phyloP scores from a whole-genome alignment of 37 sponge, comb jelly and placozoan genomes.

The Aphrocallistes beatrix region DNA sequence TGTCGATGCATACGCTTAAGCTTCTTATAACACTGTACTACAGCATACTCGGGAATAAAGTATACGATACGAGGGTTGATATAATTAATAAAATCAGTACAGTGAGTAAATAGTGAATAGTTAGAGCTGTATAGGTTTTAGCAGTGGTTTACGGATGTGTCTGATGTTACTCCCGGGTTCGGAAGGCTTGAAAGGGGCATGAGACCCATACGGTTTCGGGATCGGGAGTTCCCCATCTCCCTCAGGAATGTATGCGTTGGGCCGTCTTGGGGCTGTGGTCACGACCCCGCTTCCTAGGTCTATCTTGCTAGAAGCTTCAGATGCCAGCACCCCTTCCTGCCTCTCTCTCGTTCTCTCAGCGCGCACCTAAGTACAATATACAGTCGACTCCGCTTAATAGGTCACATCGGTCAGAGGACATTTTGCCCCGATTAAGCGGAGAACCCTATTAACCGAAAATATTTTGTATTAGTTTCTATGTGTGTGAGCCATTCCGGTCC shows the following conservation, averaged over 20 bases:
- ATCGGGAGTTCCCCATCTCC: constrained; percentile 73
- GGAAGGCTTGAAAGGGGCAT: constrained; percentile 94
- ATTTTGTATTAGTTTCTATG: too few species aligned
- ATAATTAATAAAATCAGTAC: too few species aligned
- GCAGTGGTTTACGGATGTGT: constrained; percentile 88
- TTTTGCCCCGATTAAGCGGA: too few species aligned
- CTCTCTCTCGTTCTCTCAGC: not conserved
- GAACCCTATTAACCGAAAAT: too few species aligned
- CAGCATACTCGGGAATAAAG: too few species aligned
- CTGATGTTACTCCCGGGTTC: constrained; percentile 80
- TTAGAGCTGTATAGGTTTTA: constrained; percentile 87
- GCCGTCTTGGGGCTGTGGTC: constrained; percentile 80
- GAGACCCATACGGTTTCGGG: constrained; percentile 88
- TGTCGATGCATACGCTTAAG: too few species aligned
- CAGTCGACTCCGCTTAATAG: too few species aligned
- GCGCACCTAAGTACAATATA: too few species aligned
- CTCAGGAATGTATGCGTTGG: constrained; percentile 91
- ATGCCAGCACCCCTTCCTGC: not conserved
- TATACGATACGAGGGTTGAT: too few species aligned
- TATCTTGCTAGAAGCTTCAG: not conserved
- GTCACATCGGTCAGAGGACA: too few species aligned
- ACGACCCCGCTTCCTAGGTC: constrained; percentile 34
- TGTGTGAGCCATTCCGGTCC: too few species aligned
- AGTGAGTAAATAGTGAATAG: not conserved
- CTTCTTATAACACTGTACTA: too few species aligned